Evolutionary conservation across 2,113 vertebrate genomes (phyloP), one percentile per base, ranked within the genome.

Genomic region (Gallinago paraguaiae): DNA sequence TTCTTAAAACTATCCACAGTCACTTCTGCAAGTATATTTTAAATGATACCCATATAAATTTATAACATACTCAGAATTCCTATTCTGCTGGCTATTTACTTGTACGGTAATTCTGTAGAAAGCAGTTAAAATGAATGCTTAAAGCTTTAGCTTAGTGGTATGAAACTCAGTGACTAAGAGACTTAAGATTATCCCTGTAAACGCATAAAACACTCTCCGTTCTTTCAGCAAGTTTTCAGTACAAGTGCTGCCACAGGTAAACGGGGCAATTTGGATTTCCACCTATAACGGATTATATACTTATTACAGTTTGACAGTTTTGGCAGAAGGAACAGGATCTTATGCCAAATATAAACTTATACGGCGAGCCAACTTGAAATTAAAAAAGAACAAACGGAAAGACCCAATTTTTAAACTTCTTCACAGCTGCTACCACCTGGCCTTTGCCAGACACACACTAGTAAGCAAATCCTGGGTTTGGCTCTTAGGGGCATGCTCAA

Each of bases 401-500:
- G 30, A 76, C 28, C 6, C 6, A 10, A 33, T 57, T 90, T 86
- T 72, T 65, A 43, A 86, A 43, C 33, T 50, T 54, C 28, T 80
- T 72, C 63, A 65, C 30, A 83, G 45, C 50, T 81, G 72, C 72
- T 64, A 48, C 43, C 27, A 60, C 39, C 30, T 60, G 23, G 9
- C 57, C 35, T 92, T 76, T 37, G 53, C 39, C 48, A 80, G 50
- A 68, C 19, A 43, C 12, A 7, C 0, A 0, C 33, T 19, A n/a
- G 39, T 5, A 89, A 35, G 45, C 17, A 69, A 69, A 68, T 2
- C 0, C 0, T 20, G 35, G 16, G 1, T 76, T 84, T 43, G 19
- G 30, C 23, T 85, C 45, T 72, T 33, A 64, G 1, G 3, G 43
- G 35, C 27, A 48, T 0, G 0, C 37, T 53, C 20, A 22, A 63